Base-by-base conservation (phyloP, 2,113 vertebrate species). In the Tauraco erythrolophus region DNA sequence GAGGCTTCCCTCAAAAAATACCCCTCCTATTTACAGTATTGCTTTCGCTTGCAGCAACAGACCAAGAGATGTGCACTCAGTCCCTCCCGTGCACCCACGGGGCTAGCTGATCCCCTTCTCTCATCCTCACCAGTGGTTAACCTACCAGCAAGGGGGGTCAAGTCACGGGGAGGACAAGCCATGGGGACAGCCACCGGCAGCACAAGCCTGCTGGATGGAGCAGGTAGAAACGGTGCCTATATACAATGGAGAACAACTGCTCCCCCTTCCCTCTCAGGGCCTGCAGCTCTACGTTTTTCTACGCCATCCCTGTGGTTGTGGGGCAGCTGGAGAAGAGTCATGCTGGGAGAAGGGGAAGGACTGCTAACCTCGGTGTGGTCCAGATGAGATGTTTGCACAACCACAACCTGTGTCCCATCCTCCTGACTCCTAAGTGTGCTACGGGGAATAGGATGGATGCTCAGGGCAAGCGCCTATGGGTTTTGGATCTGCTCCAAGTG, bases 11-110 rank as follows among this genome's bases (percentile, higher is more conserved):
- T 92, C 70, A 46, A 77, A 79, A 87, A 82, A 61, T 85, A 88
- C 85, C 61, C 61, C 77, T 94, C 43, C 68, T 95, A 97, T 96
- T 95, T 96, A 95, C 89, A 96, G 51, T 97, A 97, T 93, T 97
- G 96, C 89, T 84, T 97, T 96, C 33, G 2, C 25, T 88, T 1
- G 1, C 22, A 86, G 87, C 50, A 70, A 95, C 70, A 89, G 71
- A 95, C 37, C 56, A 51, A 84, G 37, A 30, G 46, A 53, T 23
- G 22, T 46, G 41, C 83, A 23, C 58, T 53, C 57, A 84, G 61
- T 50, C 37, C 39, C 41, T 95, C 37, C 77, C 51, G 46, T 60
- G 33, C 0, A 0, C 62, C 43, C 69, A 37, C 1, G 5, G 41
- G n/a, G 10, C 31, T 24, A 33, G 54, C 33, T 45, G 16, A 43